Evolutionary conservation across 2,888 invertebrate species (phyloP).

Genomic region (Laspeyria flexula): DNA sequence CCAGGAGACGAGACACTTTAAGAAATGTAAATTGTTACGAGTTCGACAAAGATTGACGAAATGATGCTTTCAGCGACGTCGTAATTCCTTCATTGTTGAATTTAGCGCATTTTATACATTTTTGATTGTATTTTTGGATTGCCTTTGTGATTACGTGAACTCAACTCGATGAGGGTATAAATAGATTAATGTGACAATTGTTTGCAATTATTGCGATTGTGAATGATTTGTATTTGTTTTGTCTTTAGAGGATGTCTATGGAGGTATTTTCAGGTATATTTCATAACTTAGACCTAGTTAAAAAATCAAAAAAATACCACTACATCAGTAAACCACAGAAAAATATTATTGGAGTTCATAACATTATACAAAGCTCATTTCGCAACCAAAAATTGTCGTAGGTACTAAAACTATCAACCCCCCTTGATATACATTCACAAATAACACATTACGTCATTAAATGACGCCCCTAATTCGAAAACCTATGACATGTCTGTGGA

Average conservation of each 20-base stretch:
- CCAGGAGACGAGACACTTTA: constrained; percentile 9
- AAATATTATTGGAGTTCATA: too few species aligned
- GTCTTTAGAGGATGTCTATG: too few species aligned
- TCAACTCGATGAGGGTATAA: constrained; percentile 15
- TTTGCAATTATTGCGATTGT: neutral
- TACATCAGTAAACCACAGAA: too few species aligned
- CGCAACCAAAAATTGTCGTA: too few species aligned
- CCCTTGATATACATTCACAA: too few species aligned
- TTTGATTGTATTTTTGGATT: constrained; percentile 21
- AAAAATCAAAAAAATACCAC: too few species aligned
- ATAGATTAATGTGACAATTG: constrained; percentile 1
- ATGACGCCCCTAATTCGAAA: neutral
- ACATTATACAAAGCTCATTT: too few species aligned
- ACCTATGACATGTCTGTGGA: neutral
- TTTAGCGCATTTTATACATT: constrained; percentile 22
- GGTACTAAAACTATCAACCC: too few species aligned
- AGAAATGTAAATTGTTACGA: constrained; percentile 43
- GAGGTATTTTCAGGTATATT: too few species aligned
- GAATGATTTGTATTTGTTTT: too few species aligned
- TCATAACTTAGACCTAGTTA: too few species aligned
- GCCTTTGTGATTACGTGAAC: constrained; percentile 21
- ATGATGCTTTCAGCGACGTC: constrained; percentile 29
- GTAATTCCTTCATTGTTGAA: constrained; percentile 35
- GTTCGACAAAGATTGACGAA: constrained; percentile 23
- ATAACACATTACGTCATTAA: too few species aligned